Evolutionary conservation across 2,113 vertebrate genomes (phyloP), one percentile per base, ranked within the genome.

Genomic region (Vidua macroura): DNA sequence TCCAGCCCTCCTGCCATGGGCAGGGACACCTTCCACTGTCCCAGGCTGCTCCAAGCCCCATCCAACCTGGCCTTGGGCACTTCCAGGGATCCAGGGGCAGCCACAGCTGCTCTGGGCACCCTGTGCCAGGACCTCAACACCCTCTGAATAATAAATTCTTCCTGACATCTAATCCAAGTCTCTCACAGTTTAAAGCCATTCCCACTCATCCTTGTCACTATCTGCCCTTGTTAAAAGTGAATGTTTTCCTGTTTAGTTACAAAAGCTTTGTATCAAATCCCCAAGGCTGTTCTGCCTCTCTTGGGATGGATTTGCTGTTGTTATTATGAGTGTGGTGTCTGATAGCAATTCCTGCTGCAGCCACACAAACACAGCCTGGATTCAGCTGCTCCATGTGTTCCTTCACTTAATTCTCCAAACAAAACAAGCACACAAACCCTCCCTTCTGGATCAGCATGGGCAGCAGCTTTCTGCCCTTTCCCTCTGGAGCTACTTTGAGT

Each of bases 41-140:
- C 35, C 72, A 49, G 21, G 25, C 0, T 35, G 55, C 12, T 56
- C 55, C 62, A 51, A 51, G 25, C 22, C 17, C 27, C 0, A 0
- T 51, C 58, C 86, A 76, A 0, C 48, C 48, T 55, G 63, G 25
- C 63, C 41, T 69, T 43, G 63, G 35, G 1, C 63, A 63, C 18
- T 76, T 0, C 12, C 87, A 77, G 64, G 64, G 43, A 43, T 70
- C 13, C 52, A 58, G 56, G 56, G 13, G 7, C 41, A 69, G 17
- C 25, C 35, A 48, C 41, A 83, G 63, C 55, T 62, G 1, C 79
- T 68, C 55, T 83, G 87, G 17, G 14, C 1, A 68, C 1, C 2
- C 30, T 62, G 48, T 49, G 8, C 49, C 63, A 70, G 31, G 12
- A 10, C 22, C 25, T 60, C 23, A 0, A 0, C 23, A 25, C 24